A percentile compares a stretch with the other conserved stretches of the same genome.
Conservation (phyloP, 2,113 vertebrate species). For the Arizona elegans region DNA sequence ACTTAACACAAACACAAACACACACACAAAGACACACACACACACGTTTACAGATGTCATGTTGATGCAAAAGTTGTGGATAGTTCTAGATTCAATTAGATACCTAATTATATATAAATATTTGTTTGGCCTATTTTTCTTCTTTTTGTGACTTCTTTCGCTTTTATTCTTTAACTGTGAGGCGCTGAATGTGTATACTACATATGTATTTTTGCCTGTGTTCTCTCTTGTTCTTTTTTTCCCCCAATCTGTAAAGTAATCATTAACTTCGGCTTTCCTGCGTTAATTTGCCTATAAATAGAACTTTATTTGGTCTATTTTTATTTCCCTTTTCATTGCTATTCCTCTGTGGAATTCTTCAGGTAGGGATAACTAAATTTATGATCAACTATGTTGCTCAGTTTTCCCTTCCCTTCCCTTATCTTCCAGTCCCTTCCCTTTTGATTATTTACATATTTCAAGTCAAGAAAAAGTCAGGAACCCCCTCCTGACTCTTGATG, state of each 20-base stretch:
- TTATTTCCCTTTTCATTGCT: conserved; percentile 11
- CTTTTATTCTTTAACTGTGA: not conserved
- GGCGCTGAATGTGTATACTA: not conserved
- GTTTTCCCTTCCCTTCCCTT: not conserved
- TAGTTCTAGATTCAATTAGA: not conserved
- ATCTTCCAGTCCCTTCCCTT: not conserved
- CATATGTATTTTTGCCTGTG: not conserved
- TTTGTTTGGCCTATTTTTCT: not conserved
- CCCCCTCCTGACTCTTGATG: not conserved
- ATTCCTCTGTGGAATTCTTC: not conserved
- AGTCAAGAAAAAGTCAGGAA: not conserved
- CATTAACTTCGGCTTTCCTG: conserved; percentile 4
- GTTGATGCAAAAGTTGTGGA: not conserved
- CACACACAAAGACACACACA: too few species aligned
- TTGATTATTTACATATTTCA: not conserved
- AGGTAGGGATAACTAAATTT: not conserved
- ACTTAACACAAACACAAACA: not conserved
- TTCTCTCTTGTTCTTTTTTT: not conserved
- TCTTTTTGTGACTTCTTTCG: not conserved
- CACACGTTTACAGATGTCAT: not conserved
- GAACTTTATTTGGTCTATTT: not conserved
- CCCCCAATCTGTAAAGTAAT: not conserved
- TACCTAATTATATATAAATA: not conserved
- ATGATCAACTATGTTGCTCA: not conserved
- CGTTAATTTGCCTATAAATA: conserved; percentile 26